Percentiles rank a stretch among this genome's conserved stretches.
Conservation (phyloP, 30 jellyfish, hydroid and myxozoan species). For the Hydractinia symbiolongicarpus region DNA sequence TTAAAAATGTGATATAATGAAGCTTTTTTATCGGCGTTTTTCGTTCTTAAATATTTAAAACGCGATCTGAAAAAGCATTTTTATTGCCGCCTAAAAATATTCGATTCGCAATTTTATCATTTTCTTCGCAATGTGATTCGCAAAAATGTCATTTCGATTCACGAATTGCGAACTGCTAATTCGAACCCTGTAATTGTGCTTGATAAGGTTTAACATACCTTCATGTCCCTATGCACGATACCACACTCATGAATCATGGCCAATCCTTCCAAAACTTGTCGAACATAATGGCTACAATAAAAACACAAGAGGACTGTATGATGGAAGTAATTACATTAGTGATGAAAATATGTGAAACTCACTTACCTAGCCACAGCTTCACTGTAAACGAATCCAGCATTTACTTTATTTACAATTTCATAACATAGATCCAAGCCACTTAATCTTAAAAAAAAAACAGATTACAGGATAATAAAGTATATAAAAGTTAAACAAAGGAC, state of each 20-base stretch:
- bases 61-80: no score
- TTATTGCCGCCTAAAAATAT: no score
- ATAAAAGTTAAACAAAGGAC: no score
- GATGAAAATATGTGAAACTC: neutral
- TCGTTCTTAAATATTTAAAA: no score
- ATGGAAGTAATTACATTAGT: neutral
- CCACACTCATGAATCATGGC: slow-evolving; percentile 77
- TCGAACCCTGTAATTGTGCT: neutral
- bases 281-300: slow-evolving; percentile 65
- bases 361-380: slow-evolving; percentile 97
- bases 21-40: no score
- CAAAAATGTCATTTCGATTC: no score
- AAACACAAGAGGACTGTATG: neutral
- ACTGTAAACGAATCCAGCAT: slow-evolving; percentile 88
- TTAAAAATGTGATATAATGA: no score
- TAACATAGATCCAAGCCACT: slow-evolving; percentile 88
- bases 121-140: no score
- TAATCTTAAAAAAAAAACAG: slow-evolving; percentile 28
- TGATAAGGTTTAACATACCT: slow-evolving; percentile 28
- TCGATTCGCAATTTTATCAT: no score
- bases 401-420: slow-evolving; percentile 81
- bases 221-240: slow-evolving; percentile 85
- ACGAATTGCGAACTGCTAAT: no score
- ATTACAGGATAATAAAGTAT: no score
- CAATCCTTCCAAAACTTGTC: slow-evolving; percentile 93